Conservation (phyloP, 1,140 invertebrate species). For the Caenorhabditis brenneri region DNA sequence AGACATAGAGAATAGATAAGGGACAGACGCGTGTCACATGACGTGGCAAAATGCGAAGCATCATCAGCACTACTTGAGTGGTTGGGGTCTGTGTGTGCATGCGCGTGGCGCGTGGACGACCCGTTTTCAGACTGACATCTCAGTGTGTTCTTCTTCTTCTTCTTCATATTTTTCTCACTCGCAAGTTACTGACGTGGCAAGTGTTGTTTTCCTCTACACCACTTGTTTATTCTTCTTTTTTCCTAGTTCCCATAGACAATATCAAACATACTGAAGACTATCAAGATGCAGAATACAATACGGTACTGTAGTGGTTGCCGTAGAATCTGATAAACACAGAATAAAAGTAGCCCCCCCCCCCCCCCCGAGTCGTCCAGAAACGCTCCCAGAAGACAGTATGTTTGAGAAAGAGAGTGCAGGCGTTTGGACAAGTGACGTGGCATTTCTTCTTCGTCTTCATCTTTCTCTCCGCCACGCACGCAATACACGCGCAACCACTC, state of each 20-base stretch:
- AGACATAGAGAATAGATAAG: conserved; percentile 38
- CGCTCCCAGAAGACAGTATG: not conserved
- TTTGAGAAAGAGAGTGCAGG: not conserved
- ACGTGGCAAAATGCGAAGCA: conserved; percentile 35
- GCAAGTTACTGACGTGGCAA: not conserved
- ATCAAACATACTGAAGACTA: too few relatives aligned
- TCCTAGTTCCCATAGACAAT: too few relatives aligned
- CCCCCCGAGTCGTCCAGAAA: too few relatives aligned
- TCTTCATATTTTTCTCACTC: too few relatives aligned
- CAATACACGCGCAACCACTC: not conserved
- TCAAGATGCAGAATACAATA: too few relatives aligned
- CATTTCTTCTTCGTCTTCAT: not conserved
- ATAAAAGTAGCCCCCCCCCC: too few relatives aligned
- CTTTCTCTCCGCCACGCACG: not conserved
- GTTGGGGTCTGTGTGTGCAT: conserved; percentile 22
- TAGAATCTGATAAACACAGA: too few relatives aligned
- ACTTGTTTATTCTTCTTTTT: not conserved
- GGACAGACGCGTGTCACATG: conserved; percentile 37
- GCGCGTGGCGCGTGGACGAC: conserved; percentile 11
- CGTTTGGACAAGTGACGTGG: conserved; percentile 6
- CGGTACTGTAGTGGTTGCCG: too few relatives aligned
- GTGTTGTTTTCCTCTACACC: not conserved
- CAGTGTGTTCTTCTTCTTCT: not conserved
- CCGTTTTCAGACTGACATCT: conserved; percentile 27
- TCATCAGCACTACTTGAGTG: conserved; percentile 32